Conservation (phyloP, 2,113 vertebrate species). For the Ariopsis seemanni region DNA sequence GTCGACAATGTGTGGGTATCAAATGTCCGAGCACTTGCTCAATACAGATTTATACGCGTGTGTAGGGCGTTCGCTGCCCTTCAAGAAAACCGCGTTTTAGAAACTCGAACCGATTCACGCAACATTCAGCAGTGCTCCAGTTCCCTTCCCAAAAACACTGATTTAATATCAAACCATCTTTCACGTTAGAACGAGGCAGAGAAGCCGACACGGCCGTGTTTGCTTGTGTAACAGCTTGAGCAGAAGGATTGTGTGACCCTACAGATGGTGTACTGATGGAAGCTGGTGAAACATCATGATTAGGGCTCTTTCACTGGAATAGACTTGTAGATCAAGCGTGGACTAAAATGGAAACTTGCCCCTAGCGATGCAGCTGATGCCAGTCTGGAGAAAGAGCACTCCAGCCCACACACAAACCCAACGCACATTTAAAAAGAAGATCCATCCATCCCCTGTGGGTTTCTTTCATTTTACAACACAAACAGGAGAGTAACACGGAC, state of each 20-base stretch:
- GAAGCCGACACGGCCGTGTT: too few species aligned
- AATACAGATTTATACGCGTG: neutral
- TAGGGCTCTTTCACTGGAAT: neutral
- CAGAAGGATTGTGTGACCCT: neutral
- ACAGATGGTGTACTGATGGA: conserved; percentile 14
- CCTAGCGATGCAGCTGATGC: conserved; percentile 14
- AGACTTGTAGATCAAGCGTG: neutral
- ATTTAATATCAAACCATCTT: neutral
- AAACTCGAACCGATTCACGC: neutral
- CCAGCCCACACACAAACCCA: neutral
- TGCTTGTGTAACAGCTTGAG: neutral
- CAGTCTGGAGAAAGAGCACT: neutral
- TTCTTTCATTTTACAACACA: neutral
- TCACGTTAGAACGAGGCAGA: neutral
- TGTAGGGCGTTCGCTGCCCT: neutral
- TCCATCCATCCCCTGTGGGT: neutral
- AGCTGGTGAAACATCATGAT: neutral
- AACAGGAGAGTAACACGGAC: neutral
- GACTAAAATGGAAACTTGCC: neutral
- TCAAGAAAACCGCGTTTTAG: neutral
- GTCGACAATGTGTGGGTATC: neutral
- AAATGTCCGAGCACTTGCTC: neutral
- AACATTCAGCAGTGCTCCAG: neutral
- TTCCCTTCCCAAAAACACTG: neutral
- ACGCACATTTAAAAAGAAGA: neutral